Evolutionary conservation across 2,113 vertebrate species (phyloP).

Genomic region (Crocuta crocuta): DNA sequence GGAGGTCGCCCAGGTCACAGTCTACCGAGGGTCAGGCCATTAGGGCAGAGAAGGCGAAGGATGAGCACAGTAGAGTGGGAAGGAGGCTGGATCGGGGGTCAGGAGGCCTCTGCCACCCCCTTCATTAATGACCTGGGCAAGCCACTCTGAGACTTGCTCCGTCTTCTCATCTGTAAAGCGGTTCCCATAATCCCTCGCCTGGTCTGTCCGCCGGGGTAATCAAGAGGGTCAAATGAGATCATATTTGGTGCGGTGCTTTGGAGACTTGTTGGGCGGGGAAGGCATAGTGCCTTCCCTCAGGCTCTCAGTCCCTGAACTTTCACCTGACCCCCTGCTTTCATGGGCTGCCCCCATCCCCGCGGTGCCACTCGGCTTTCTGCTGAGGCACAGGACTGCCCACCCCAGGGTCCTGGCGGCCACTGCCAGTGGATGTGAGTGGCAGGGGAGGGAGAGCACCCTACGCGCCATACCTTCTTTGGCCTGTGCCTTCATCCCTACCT

Average conservation of each 20-base stretch:
- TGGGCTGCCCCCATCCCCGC: neutral
- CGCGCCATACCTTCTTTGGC: neutral
- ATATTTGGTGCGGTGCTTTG: neutral
- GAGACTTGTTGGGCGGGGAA: neutral
- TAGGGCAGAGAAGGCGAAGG: neutral
- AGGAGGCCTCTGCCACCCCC: neutral
- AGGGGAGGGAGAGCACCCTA: fast-evolving
- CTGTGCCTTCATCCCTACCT: fast-evolving
- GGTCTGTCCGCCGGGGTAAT: neutral
- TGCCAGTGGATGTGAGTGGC: fast-evolving
- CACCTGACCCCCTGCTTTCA: neutral
- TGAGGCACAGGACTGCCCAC: neutral
- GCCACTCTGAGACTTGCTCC: fast-evolving
- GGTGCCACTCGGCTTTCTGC: neutral
- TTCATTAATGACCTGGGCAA: no score
- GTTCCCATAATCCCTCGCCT: neutral
- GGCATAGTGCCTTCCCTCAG: neutral
- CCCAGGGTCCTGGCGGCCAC: neutral
- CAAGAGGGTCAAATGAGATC: neutral
- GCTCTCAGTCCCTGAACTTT: neutral
- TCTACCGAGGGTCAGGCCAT: constrained; percentile 84
- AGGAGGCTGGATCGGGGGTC: neutral
- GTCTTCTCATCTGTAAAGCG: neutral
- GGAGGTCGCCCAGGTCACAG: constrained; percentile 94
- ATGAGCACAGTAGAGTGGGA: neutral